A percentile compares a stretch with the other conserved stretches of the same genome.
These are phyloP conservation scores for Brachyopa scutellaris DNA, from an alignment of 2,888 invertebrate species.

Conservation along the genomic window DNA sequence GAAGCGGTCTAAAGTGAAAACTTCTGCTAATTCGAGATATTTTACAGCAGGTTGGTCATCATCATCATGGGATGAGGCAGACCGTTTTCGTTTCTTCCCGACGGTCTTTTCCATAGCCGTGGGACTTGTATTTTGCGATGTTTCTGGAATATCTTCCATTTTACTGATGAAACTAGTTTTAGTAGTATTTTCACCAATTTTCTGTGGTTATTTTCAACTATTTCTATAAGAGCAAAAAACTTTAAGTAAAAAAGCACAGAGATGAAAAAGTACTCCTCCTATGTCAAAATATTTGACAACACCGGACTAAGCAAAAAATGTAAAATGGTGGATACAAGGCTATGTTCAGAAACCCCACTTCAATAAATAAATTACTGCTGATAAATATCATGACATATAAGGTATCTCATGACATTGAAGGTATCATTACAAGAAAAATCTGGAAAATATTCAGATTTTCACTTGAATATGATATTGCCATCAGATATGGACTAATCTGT, in stretches of 20 bases:
- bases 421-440: too few relatives aligned
- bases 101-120: not conserved
- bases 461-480: too few relatives aligned
- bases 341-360: too few relatives aligned
- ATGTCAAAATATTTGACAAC: conserved; percentile 27
- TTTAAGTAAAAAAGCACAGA: too few relatives aligned
- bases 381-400: too few relatives aligned
- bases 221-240: too few relatives aligned
- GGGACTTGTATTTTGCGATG: conserved; percentile 5
- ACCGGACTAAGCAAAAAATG: not conserved
- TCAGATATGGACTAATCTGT: too few relatives aligned
- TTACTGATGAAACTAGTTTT: not conserved
- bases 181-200: not conserved
- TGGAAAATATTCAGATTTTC: too few relatives aligned
- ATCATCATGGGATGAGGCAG: conserved; percentile 43
- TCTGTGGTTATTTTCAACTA: not conserved
- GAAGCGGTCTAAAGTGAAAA: conserved; percentile 75
- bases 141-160: conserved; percentile 20
- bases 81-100: conserved; percentile 54
- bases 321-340: not conserved
- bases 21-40: conserved; percentile 61
- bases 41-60: conserved; percentile 67
- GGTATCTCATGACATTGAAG: too few relatives aligned
- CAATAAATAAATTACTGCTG: too few relatives aligned
- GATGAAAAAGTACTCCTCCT: too few relatives aligned